phyloP scores from a whole-genome alignment of 2,113 vertebrate genomes.

The Platichthys flesus region DNA sequence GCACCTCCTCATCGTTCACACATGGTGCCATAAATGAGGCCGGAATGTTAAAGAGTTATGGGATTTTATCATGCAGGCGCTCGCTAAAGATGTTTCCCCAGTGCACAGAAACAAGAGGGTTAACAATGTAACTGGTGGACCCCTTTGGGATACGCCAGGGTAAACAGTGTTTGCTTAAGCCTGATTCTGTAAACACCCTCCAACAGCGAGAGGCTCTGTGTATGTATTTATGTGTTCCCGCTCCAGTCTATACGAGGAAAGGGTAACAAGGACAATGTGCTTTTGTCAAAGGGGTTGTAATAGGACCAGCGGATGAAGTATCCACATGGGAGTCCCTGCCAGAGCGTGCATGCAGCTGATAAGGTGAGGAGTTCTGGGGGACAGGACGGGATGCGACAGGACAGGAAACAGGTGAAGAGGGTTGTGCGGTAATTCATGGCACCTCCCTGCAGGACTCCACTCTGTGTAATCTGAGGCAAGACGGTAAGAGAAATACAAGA shows the following conservation, averaged over 20 bases:
- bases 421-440: conserved; percentile 49
- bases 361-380: conserved; percentile 45
- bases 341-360: conserved; percentile 46
- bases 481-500: conserved; percentile 55
- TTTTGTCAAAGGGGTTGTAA: conserved; percentile 33
- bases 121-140: conserved; percentile 42
- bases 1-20: conserved; percentile 11
- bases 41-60: conserved; percentile 36
- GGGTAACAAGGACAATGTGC: conserved; percentile 21
- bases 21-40: conserved; percentile 7
- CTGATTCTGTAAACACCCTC: conserved; percentile 20
- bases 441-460: conserved; percentile 28
- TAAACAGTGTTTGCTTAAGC: conserved; percentile 36
- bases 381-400: conserved; percentile 16
- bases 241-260: background rate
- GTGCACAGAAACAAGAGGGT: conserved; percentile 15
- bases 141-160: conserved; percentile 25
- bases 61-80: conserved; percentile 9
- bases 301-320: conserved; percentile 13
- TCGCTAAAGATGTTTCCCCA: background rate
- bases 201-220: conserved; percentile 8
- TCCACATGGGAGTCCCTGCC: conserved; percentile 24
- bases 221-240: background rate
- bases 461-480: conserved; percentile 58
- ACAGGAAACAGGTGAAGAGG: conserved; percentile 35